Evolutionary conservation across 2,888 invertebrate genomes (phyloP).

Genomic region (Schizaphis graminum): DNA sequence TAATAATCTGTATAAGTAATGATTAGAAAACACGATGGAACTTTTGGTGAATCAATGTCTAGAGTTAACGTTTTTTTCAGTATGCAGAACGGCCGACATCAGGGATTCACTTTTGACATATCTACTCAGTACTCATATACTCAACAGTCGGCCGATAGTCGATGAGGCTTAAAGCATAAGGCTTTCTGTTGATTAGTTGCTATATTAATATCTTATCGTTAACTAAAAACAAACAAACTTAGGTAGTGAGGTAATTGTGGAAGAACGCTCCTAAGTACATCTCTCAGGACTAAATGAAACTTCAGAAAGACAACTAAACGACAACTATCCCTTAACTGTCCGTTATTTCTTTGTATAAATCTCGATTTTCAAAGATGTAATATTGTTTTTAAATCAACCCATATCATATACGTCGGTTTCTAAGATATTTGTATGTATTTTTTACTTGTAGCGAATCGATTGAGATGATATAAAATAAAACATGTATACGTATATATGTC

Average conservation of each 20-base stretch:
- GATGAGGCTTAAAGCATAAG: background rate
- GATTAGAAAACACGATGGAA: background rate
- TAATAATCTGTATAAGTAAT: background rate
- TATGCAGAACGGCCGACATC: background rate
- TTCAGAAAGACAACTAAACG: background rate
- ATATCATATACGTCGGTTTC: background rate
- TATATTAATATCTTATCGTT: background rate
- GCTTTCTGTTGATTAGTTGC: background rate
- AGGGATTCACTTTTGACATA: background rate
- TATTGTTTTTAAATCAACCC: background rate
- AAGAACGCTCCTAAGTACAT: background rate
- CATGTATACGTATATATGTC: background rate
- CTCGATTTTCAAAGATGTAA: background rate
- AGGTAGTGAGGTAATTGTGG: background rate
- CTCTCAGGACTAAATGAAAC: background rate
- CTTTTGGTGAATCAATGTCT: background rate
- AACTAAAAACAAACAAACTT: background rate
- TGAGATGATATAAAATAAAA: too few relatives aligned
- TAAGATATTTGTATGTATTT: background rate
- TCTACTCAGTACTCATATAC: too few relatives aligned
- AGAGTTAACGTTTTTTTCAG: background rate
- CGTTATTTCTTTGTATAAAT: background rate
- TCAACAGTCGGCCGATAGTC: background rate
- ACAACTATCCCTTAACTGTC: background rate
- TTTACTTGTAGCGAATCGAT: too few relatives aligned